phyloP scores from a whole-genome alignment of 2,888 invertebrate species.

The Eupithecia subumbrata region DNA sequence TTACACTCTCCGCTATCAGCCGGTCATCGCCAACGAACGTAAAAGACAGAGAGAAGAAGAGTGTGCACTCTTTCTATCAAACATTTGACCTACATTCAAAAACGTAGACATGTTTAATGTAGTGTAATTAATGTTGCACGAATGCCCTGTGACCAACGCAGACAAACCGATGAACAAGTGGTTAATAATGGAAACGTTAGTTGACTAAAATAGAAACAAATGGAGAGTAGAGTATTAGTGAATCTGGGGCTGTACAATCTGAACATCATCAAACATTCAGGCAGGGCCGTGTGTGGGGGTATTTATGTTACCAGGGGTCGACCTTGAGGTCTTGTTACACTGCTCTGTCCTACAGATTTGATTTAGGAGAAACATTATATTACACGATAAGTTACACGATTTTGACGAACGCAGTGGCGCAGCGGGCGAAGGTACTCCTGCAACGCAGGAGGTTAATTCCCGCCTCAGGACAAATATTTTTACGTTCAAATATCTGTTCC shows the following conservation, averaged over 20 bases:
- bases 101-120: too few relatives aligned
- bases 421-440: too few relatives aligned
- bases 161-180: not conserved
- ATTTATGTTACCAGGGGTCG: slow-evolving; percentile 26
- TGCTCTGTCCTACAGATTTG: not conserved
- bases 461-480: too few relatives aligned
- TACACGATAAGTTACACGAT: not conserved
- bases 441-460: too few relatives aligned
- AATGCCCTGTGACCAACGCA: not conserved
- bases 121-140: not conserved
- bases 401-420: too few relatives aligned
- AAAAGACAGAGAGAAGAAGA: not conserved
- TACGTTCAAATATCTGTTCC: too few relatives aligned
- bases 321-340: slow-evolving; percentile 17
- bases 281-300: slow-evolving; percentile 22
- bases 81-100: not conserved
- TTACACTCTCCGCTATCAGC: too few relatives aligned
- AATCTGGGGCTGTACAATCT: slow-evolving; percentile 32
- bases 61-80: not conserved
- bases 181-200: not conserved
- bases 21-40: too few relatives aligned
- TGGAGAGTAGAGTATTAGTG: slow-evolving; percentile 3
- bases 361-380: not conserved
- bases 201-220: not conserved
- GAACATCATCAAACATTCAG: slow-evolving; percentile 43